phyloP scores from a whole-genome alignment of 2,797 vertebrate genomes.

The Jordanella pulchra region DNA sequence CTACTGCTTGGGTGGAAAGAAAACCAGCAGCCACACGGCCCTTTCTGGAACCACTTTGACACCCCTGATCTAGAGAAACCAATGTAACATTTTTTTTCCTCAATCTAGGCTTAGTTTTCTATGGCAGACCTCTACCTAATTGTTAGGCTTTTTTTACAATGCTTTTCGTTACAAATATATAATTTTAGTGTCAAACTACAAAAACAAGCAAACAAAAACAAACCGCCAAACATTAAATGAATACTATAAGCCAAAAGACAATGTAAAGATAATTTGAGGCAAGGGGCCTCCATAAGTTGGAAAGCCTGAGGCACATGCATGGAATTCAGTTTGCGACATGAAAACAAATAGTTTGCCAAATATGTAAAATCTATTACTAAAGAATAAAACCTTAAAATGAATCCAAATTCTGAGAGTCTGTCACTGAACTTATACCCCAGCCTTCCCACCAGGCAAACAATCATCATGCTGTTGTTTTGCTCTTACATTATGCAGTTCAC shows the following conservation, averaged over 20 bases:
- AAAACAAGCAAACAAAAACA: no score
- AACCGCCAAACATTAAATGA: no score
- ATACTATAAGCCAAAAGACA: no score
- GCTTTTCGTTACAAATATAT: no score
- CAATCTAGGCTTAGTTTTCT: background rate
- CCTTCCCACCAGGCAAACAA: background rate
- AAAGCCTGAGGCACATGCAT: background rate
- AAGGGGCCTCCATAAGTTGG: background rate
- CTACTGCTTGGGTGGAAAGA: no score
- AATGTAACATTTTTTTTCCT: background rate
- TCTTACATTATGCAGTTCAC: background rate
- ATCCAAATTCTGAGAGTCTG: background rate
- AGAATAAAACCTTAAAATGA: background rate
- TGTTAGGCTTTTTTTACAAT: no score
- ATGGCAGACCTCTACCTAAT: background rate
- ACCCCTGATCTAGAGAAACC: no score
- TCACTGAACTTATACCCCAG: background rate
- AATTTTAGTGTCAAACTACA: no score
- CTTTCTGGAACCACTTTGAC: no score
- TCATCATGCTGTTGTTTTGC: no score
- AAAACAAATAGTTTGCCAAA: background rate
- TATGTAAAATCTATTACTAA: background rate
- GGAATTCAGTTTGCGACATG: background rate
- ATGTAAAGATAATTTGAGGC: background rate
- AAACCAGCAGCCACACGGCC: no score